These are phyloP conservation scores for Chionodraco myersi DNA, from an alignment of 2,113 vertebrate species.

Conservation along the genomic window DNA sequence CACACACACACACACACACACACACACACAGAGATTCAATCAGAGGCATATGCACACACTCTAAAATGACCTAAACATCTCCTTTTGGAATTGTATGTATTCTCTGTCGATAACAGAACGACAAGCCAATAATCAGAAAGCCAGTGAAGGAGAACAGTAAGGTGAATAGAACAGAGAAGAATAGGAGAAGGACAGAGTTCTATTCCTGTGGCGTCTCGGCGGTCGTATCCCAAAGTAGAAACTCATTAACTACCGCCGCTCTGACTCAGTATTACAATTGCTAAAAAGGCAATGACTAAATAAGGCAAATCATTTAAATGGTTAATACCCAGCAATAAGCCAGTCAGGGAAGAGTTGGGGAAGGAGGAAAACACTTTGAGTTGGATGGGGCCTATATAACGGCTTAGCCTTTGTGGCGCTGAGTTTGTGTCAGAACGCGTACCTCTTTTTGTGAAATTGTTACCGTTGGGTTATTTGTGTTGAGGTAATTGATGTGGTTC, in stretches of 20 bases:
- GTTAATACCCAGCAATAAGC: conserved; percentile 53
- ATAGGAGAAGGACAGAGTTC: conserved; percentile 6
- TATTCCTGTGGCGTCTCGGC: conserved; percentile 52
- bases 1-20: neutral
- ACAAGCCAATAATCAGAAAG: neutral
- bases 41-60: too few relatives aligned
- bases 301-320: conserved; percentile 65
- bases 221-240: conserved; percentile 59
- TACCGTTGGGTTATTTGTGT: too few relatives aligned
- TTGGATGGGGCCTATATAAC: neutral
- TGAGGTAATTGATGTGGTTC: too few relatives aligned
- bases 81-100: too few relatives aligned
- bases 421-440: too few relatives aligned
- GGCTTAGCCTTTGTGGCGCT: too few relatives aligned
- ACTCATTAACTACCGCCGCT: conserved; percentile 65
- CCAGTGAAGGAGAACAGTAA: neutral
- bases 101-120: too few relatives aligned
- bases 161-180: neutral
- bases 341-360: neutral
- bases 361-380: conserved; percentile 5
- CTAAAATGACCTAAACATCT: neutral
- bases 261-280: conserved; percentile 45
- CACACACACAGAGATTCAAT: conserved; percentile 15
- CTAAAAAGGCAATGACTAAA: conserved; percentile 51
- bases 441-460: too few relatives aligned